Percentiles rank a stretch among this genome's conserved stretches.
Conservation (phyloP, 23 tunicate species). For the Botrylloides violaceus region DNA sequence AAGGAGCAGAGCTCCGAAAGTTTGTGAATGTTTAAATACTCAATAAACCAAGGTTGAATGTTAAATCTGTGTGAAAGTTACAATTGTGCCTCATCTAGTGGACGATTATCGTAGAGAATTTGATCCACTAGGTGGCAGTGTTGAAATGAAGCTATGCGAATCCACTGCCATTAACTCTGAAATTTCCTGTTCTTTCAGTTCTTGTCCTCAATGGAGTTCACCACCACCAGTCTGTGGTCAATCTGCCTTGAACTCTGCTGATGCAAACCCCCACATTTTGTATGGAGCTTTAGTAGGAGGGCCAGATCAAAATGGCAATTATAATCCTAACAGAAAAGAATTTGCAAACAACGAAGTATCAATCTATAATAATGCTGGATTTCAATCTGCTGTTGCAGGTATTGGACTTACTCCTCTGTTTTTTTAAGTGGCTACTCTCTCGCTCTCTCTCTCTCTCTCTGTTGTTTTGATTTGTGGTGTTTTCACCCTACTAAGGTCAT, state of each 20-base stretch:
- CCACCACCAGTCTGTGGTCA: slow-evolving; percentile 28
- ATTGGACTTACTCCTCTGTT: too few species aligned
- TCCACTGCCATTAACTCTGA: neutral
- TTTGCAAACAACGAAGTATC: slow-evolving; percentile 90
- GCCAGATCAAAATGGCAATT: slow-evolving; percentile 53
- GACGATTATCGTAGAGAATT: too few species aligned
- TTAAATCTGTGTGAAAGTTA: too few species aligned
- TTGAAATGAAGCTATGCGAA: neutral
- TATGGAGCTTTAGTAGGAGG: slow-evolving; percentile 98
- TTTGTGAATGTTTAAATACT: too few species aligned
- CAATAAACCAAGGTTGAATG: too few species aligned
- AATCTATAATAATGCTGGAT: slow-evolving; percentile 94
- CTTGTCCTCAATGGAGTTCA: slow-evolving; percentile 71
- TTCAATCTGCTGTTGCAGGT: slow-evolving; percentile 92
- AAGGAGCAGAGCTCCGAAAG: too few species aligned
- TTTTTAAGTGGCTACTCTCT: too few species aligned
- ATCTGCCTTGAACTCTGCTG: slow-evolving; percentile 23
- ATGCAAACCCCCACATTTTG: slow-evolving; percentile 70
- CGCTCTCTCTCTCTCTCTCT: too few species aligned
- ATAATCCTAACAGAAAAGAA: slow-evolving; percentile 50
- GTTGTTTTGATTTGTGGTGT: too few species aligned
- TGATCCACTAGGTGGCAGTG: neutral
- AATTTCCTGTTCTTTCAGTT: slow-evolving; percentile 32
- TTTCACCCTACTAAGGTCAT: too few species aligned
- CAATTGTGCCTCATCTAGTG: too few species aligned